These are phyloP conservation scores for Urocitellus parryii DNA, from an alignment of 2,113 vertebrate species.

Conservation along the genomic window DNA sequence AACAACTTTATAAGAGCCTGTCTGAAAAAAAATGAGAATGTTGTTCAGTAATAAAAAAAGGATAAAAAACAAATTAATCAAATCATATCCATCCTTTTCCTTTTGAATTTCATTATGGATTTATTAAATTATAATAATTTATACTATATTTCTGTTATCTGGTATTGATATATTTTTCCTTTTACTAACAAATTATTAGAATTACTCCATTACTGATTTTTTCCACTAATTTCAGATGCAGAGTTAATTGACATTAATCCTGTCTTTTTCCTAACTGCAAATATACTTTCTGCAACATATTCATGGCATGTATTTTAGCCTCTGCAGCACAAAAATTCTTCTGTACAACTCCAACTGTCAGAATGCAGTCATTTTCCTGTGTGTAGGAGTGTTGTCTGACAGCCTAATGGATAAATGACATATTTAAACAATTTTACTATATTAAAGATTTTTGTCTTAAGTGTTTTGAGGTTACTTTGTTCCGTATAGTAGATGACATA, in stretches of 20 bases:
- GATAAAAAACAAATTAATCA: background rate
- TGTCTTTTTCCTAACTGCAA: constrained; percentile 14
- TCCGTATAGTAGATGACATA: constrained; percentile 62
- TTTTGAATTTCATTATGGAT: background rate
- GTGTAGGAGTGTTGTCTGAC: constrained; percentile 49
- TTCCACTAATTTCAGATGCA: background rate
- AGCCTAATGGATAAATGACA: constrained; percentile 77
- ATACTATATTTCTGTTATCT: background rate
- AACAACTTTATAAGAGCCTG: no score
- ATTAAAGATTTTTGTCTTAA: constrained; percentile 69
- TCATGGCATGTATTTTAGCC: constrained; percentile 24
- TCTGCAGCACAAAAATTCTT: constrained; percentile 7
- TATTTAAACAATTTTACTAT: constrained; percentile 77
- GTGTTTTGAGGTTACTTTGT: constrained; percentile 49
- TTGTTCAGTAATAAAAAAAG: background rate
- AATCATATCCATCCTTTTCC: background rate
- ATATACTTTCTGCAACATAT: background rate
- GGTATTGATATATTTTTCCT: background rate
- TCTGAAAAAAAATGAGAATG: no score
- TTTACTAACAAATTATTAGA: background rate
- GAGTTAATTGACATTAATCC: background rate
- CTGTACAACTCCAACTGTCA: background rate
- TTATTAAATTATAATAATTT: background rate
- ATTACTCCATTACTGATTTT: background rate
- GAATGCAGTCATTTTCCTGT: constrained; percentile 23